phyloP scores from a whole-genome alignment of 2,113 vertebrate genomes.

The Gnathonemus echidnorhynchus region DNA sequence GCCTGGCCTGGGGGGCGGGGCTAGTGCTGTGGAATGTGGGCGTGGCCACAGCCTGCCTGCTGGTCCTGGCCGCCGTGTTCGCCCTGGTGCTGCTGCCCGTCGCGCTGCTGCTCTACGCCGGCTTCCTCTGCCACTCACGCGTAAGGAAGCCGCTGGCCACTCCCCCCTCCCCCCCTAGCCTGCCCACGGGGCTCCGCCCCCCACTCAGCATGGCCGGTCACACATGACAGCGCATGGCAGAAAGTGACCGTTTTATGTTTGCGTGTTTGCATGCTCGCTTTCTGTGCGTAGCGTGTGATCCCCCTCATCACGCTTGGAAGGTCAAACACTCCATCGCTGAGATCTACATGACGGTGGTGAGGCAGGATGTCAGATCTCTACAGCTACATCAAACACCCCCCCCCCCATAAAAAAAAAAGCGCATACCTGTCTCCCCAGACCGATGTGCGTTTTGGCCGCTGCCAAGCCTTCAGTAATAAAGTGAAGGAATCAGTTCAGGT shows the following conservation, averaged over 20 bases:
- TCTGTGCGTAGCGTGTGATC: neutral
- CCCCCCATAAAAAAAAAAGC: neutral
- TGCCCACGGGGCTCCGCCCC: neutral
- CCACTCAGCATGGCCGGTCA: neutral
- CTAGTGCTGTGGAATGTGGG: conserved; percentile 70
- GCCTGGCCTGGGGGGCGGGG: conserved; percentile 66
- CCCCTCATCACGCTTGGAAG: neutral
- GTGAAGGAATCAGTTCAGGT: neutral
- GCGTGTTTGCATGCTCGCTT: neutral
- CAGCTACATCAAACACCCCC: neutral
- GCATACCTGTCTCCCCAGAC: neutral
- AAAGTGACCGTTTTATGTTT: neutral
- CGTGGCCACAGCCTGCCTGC: conserved; percentile 52
- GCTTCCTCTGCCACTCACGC: conserved; percentile 82
- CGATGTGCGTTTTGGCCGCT: neutral
- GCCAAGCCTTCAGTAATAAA: neutral
- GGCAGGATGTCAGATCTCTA: neutral
- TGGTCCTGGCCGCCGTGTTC: conserved; percentile 62
- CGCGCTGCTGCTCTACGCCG: conserved; percentile 67
- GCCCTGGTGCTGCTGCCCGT: conserved; percentile 68
- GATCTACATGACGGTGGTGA: neutral
- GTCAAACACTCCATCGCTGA: neutral
- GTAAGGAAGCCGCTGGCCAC: conserved; percentile 45
- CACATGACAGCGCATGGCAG: neutral
- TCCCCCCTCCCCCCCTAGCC: neutral